A percentile compares a stretch with the other conserved stretches of the same genome.
These are phyloP conservation scores for chimpanzee (Pan troglodytes) DNA, from an alignment of 2,113 vertebrate genomes.

Conservation along the genomic window NHGRI_mPanTro3-v2.1_pri NC_072408.2:29028001-29028500, in stretches of 20 bases:
- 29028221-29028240: conserved; percentile 27
- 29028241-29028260: conserved; percentile 7
- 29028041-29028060: conserved; percentile 17
- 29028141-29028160: conserved; percentile 27
- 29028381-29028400: conserved; percentile 37
- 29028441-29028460: conserved; percentile 39
- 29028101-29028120: conserved; percentile 15
- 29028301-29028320: conserved; percentile 30
- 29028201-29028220: conserved; percentile 28
- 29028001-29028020: background rate
- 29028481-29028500: conserved; percentile 69
- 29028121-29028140: conserved; percentile 6
- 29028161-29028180: background rate
- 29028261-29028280: conserved; percentile 25
- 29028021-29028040: background rate
- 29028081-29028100: background rate
- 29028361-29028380: background rate
- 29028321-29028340: conserved; percentile 25
- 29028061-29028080: background rate
- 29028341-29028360: conserved; percentile 8
- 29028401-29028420: background rate
- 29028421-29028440: conserved; percentile 38
- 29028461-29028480: conserved; percentile 47
- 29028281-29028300: conserved; percentile 16
- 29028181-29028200: conserved; percentile 14